Conservation (phyloP, 2,113 vertebrate genomes). For the Oostethus manadensis region DNA sequence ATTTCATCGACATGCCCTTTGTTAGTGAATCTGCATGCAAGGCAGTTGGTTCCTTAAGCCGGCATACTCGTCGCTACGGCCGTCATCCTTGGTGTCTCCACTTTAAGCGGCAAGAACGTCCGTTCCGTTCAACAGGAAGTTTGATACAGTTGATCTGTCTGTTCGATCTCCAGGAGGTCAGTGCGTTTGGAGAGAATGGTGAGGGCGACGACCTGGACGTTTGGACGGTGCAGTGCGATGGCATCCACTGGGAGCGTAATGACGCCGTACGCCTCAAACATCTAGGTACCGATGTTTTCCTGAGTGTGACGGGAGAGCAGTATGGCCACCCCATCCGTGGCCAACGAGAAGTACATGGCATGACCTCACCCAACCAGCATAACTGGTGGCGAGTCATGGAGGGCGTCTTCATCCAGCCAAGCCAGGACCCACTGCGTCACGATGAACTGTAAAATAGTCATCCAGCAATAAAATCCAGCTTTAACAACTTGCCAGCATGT, state of each 20-base stretch:
- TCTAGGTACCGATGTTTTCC: constrained; percentile 82
- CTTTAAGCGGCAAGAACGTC: too few relatives aligned
- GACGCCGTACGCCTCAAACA: constrained; percentile 87
- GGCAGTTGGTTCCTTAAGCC: too few relatives aligned
- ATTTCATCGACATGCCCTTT: too few relatives aligned
- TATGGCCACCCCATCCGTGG: constrained; percentile 92
- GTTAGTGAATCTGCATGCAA: too few relatives aligned
- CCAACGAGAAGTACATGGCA: constrained; percentile 90
- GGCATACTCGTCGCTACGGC: too few relatives aligned
- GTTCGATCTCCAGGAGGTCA: constrained; percentile 81
- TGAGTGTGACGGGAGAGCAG: constrained; percentile 91
- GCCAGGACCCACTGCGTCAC: constrained; percentile 68
- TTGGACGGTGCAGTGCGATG: constrained; percentile 88
- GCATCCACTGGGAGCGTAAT: constrained; percentile 83
- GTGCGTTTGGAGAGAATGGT: constrained; percentile 92
- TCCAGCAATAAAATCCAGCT: too few relatives aligned
- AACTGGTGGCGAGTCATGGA: constrained; percentile 95
- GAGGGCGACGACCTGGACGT: constrained; percentile 92
- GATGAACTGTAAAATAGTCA: constrained; percentile 79
- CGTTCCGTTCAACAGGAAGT: too few relatives aligned
- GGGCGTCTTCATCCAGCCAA: constrained; percentile 91
- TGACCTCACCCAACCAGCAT: constrained; percentile 78
- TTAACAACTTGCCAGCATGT: too few relatives aligned
- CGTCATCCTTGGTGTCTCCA: too few relatives aligned
- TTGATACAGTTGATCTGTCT: neutral